Conservation (phyloP, 1,140 invertebrate species). For the Apis dorsata region DNA sequence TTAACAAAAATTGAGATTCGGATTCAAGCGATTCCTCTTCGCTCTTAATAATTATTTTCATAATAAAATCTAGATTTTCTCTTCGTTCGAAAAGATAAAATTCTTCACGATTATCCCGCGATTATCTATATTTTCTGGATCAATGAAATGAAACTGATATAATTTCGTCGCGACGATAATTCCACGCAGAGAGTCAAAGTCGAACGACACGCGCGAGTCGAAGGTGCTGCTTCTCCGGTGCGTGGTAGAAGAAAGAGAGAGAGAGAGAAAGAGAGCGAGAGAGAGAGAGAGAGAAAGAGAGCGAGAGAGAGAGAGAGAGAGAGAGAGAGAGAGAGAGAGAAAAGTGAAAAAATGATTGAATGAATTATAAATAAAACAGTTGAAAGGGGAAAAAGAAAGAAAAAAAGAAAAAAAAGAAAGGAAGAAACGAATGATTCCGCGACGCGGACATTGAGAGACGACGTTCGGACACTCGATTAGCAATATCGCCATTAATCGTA, state of each 20-base stretch:
- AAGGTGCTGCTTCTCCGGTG: slow-evolving; percentile 13
- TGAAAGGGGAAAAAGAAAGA: neutral
- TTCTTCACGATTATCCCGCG: neutral
- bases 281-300: neutral
- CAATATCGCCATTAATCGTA: slow-evolving; percentile 11
- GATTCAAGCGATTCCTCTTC: no score
- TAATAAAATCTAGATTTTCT: no score
- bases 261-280: no score
- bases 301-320: no score
- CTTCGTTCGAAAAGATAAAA: neutral
- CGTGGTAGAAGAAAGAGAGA: neutral
- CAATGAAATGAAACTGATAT: no score
- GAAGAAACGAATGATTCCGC: slow-evolving; percentile 15
- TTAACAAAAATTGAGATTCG: no score
- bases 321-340: no score
- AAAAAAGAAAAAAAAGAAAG: neutral
- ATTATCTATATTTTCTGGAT: neutral
- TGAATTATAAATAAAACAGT: no score
- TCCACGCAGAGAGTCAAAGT: neutral
- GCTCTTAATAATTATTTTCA: no score
- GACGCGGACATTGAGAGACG: slow-evolving; percentile 36
- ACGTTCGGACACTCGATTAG: slow-evolving; percentile 28
- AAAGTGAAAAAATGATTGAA: no score
- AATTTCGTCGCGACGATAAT: slow-evolving; percentile 5
- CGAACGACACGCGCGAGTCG: neutral